phyloP scores from a whole-genome alignment of 2,113 vertebrate species.

The Henicopernis longicauda region DNA sequence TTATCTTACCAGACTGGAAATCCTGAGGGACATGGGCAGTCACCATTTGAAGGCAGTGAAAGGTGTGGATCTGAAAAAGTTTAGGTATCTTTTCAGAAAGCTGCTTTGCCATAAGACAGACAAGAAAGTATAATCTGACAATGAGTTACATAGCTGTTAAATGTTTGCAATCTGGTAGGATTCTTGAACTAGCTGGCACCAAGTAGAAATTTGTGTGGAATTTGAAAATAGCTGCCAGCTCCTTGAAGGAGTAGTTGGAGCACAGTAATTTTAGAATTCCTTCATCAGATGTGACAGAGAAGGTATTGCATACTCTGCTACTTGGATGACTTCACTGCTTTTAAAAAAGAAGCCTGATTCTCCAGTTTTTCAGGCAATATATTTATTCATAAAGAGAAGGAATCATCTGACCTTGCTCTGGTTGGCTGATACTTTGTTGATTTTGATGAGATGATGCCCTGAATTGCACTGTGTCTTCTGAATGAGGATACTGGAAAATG shows the following conservation, averaged over 20 bases:
- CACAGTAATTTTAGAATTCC: background rate
- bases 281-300: background rate
- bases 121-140: background rate
- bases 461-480: background rate
- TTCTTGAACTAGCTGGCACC: conserved; percentile 51
- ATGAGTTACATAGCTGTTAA: conserved; percentile 11
- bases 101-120: background rate
- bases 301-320: background rate
- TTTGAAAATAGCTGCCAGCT: conserved; percentile 19
- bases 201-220: conserved; percentile 41
- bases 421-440: background rate
- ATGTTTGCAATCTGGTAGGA: conserved; percentile 14
- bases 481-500: background rate
- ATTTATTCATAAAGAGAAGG: background rate
- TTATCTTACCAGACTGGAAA: background rate
- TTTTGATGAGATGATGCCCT: background rate
- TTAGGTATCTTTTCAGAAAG: background rate
- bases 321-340: background rate
- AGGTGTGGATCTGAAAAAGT: background rate
- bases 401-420: background rate
- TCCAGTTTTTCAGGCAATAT: background rate
- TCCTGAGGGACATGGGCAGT: background rate
- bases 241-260: conserved; percentile 7
- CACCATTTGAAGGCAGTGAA: background rate
- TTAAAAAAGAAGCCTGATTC: background rate